Base-by-base conservation (phyloP, 2,797 vertebrate genomes). In the Myiotriccus ornatus region DNA sequence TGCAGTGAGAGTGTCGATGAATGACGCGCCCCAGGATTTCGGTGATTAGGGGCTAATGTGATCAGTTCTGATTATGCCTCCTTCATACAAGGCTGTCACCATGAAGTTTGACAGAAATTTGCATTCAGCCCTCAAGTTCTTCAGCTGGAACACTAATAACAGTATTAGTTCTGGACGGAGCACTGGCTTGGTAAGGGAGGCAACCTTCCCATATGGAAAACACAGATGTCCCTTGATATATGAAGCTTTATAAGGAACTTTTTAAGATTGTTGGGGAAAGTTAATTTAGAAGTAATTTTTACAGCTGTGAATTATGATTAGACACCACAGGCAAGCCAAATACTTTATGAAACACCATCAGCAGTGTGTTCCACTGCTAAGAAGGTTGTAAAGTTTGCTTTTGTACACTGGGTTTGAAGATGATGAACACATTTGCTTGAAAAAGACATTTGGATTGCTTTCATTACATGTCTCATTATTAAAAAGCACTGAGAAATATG, bases 171-270 rank as follows among this genome's bases (percentile, higher is more conserved):
- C 62, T 74, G 49, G 65, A 39, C 10, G 43, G 30, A 87, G 74
- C 43, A 35, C 49, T 27, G 24, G 32, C 34, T 79, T 47, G 14
- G 19, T 30, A 63, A 76, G 43, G 2, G 34, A 89, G 32, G 49
- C 30, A 78, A 64, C 41, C 15, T 64, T 60, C 50, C 71, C 43
- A 9, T 19, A 69, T 57, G 13, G 79, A 91, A 92, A 94, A 94
- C 8, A 22, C 27, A 85, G 73, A 74, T 55, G 53, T n/a, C 28
- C 70, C 41, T 63, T 74, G 76, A 85, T 43, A 32, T 4, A 59
- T 12, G 28, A 65, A 59, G 39, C 47, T 76, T 55, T 55, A 10
- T 35, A 71, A 62, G 46, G 50, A 89, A 65, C 67, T 81, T 6
- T 4, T 23, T 14, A 55, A 28, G n/a, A 79, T 46, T 7, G 2